Base-by-base conservation (phyloP, 2,888 invertebrate genomes). In the Melanchra persicariae region DNA sequence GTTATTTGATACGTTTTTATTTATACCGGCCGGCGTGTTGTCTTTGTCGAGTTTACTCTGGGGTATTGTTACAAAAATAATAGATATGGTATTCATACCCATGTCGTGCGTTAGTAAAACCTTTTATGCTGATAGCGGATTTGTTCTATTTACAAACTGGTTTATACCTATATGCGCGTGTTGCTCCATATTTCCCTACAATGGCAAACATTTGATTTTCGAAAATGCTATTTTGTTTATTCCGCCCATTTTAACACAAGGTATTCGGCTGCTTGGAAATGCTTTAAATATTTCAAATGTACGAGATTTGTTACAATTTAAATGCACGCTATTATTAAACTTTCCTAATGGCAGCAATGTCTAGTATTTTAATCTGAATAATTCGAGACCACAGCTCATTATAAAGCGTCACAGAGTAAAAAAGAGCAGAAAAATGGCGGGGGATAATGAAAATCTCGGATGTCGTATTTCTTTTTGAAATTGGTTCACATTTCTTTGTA, bases 1-100 rank as follows among this genome's bases (percentile, higher is more conserved):
- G 90, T 92, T 93, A 92, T 93, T 92, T 93, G 91, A 92, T 93
- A 89, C 88, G 88, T 92, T 94, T 93, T 93, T 91, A 88, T 91
- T 93, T 91, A 89, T 87, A 86, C 82, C 85, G 74, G 79, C 71
- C 85, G 78, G 85, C 77, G 70, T 88, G 85, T 88, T 89, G 85
- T 89, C 86, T 89, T 87, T 90, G 88, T 88, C 68, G 79, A 83
- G 84, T 86, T 81, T 86, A 79, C 85, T 86, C 84, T 83, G 71
- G 80, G 83, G 87, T 82, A 89, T 89, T 89, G 87, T 87, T 85
- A 74, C 73, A 76, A 88, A 89, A 87, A 79, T 87, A 85, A 86
- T 85, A 81, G 75, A 80, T 86, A 81, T 87, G 81, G 69, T 68
- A 76, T 82, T 79, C 66, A 81, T 83, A 70, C 59, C 70, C 68